Evolutionary conservation across 2,888 invertebrate species (phyloP).

Genomic region (Tetramorium bicarinatum): DNA sequence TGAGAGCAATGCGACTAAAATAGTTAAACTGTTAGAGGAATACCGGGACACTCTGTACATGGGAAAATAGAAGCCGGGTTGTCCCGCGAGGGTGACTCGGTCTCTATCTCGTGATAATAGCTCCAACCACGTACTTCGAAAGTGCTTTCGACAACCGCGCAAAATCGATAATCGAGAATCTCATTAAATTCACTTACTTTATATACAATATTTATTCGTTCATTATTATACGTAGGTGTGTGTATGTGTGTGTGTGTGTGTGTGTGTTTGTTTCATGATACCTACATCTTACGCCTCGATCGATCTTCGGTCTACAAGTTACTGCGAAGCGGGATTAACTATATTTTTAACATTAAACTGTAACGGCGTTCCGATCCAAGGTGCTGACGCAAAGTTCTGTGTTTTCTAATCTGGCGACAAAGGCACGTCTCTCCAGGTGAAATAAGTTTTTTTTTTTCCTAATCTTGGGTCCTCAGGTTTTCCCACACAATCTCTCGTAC

Average conservation of each 20-base stretch:
- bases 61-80: constrained; percentile 21
- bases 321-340: not conserved
- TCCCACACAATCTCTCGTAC: not conserved
- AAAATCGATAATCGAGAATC: constrained; percentile 30
- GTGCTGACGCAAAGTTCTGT: not conserved
- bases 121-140: constrained; percentile 22
- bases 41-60: constrained; percentile 25
- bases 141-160: constrained; percentile 17
- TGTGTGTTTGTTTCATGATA: not conserved
- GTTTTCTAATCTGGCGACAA: not conserved
- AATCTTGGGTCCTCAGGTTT: not conserved
- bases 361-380: not conserved
- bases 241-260: not conserved
- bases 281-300: not conserved
- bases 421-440: not conserved
- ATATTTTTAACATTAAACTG: not conserved
- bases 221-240: not conserved
- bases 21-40: not conserved
- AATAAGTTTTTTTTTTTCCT: not conserved
- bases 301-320: not conserved
- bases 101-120: constrained; percentile 39
- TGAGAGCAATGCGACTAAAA: not conserved
- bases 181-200: constrained; percentile 9
- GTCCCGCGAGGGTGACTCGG: constrained; percentile 35
- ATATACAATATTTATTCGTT: not conserved